Base-by-base conservation (phyloP, 2,888 invertebrate genomes). In the Hypolimnas misippus region DNA sequence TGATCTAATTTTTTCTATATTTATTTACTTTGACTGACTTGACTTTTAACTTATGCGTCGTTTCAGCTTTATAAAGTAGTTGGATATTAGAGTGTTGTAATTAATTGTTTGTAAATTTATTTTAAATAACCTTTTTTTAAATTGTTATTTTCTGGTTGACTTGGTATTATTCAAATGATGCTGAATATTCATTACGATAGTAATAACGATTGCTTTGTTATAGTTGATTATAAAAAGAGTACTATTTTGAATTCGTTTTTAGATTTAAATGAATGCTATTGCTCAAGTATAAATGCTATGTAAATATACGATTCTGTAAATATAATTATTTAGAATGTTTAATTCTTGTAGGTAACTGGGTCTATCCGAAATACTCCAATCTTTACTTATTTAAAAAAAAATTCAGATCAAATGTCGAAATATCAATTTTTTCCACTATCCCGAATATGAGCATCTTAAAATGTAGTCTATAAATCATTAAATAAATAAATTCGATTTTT, bases 1-100 rank as follows among this genome's bases (percentile, higher is more conserved):
- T 92, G 84, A 91, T 75, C 51, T 4, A 25, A n/a, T 29, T 1
- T 51, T 21, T 8, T 16, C 5, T 57, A 49, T n/a, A 14, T 16
- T 25, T 14, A 25, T 25, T 16, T 29, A 4, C 3, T 5, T 29
- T 49, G 49, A 16, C 25, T 49, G 25, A 29, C 5, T 16, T 16
- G 2, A 8, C 3, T 14, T 12, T 14, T 4, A 7, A 12, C n/a
- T 25, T 29, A n/a, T 49, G 19, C n/a, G 14, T 14, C 21, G 25
- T 25, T 49, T 49, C 42, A 42, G 16, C 0, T 21, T 19, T 19
- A 19, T 19, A 7, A 44, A 12, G 1, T 16, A 42, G 16, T 42
- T 17, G 19, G 19, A 25, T 35, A n/a, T n/a, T 35, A 14, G n/a
- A n/a, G n/a, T n/a, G n/a, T 29, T 16, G 16, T 25, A 50, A 57